Base-by-base conservation (phyloP, 2,888 invertebrate genomes). In the Strigamia transsilvanica region DNA sequence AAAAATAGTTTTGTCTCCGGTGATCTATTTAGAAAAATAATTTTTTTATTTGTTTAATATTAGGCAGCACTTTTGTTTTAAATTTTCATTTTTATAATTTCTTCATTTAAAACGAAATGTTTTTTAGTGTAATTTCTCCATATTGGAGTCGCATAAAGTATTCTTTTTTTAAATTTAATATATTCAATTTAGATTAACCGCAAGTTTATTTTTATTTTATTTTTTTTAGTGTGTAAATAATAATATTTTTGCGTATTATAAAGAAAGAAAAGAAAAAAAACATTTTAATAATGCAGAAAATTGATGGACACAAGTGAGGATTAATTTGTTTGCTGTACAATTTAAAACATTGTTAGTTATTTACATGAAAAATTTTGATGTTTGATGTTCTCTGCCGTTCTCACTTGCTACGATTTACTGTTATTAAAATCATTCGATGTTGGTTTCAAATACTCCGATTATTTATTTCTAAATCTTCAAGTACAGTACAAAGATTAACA, bases 341-440 rank as follows among this genome's bases (percentile, higher is more conserved):
- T 18, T 56, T 9, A 18, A 18, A 56, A n/a, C 7, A 56, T 56
- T 18, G 21, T 56, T 56, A 18, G 21, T 56, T 56, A 3, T 27
- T 23, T 15, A 61, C 13, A 61, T 18, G 21, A 23, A 23, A 23
- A 23, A 23, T 12, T n/a, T 73, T 32, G 32, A 73, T 73, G 73
- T 73, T 73, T n/a, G 27, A 73, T 73, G 73, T 73, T 73, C 51
- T 51, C 73, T 6, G 61, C 18, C 12, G 18, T 10, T 56, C 56
- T 56, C 56, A 56, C 56, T 56, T 56, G 56, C 21, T 56, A 18
- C n/a, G n/a, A 56, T 56, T 56, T 56, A 56, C 56, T 56, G 32
- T 73, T 73, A 73, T 73, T 73, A 73, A 73, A n/a, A 73, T 73
- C 23, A 73, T 73, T 73, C 32, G 32, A 73, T 73, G 56, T 56